These are phyloP conservation scores for Heliconius himera DNA, from an alignment of 1,140 invertebrate genomes.

Conservation along the genomic window DNA sequence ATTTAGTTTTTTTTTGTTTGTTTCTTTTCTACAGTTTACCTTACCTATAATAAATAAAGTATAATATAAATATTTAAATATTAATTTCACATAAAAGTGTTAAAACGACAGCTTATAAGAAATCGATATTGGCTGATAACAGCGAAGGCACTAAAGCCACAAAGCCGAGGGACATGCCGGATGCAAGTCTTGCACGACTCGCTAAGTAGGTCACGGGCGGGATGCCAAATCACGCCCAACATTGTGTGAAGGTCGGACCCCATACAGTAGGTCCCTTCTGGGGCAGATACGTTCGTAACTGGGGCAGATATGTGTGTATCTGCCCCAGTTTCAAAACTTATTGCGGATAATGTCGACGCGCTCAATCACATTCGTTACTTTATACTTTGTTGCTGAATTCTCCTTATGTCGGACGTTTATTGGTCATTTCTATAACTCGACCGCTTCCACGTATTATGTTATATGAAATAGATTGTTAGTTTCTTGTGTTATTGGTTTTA, in stretches of 20 bases:
- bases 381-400: constrained; percentile 1
- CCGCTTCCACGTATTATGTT: background rate
- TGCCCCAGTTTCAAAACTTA: constrained; percentile 9
- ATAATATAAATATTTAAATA: background rate
- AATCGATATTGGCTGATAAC: background rate
- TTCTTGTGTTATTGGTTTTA: background rate
- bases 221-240: constrained; percentile 24
- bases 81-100: background rate
- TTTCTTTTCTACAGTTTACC: too few species aligned
- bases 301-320: background rate
- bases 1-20: too few species aligned
- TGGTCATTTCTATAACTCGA: background rate
- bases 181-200: constrained; percentile 23
- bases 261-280: background rate
- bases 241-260: constrained; percentile 18
- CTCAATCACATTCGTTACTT: constrained; percentile 10
- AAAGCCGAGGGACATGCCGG: background rate
- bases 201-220: constrained; percentile 26
- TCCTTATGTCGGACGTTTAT: constrained; percentile 5
- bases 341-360: constrained; percentile 8
- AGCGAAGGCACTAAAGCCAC: background rate
- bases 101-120: background rate
- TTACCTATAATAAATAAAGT: too few species aligned
- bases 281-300: constrained; percentile 7
- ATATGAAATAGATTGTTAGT: background rate